These are phyloP conservation scores for Dendroctonus ponderosae DNA, from an alignment of 1,140 invertebrate genomes.

Conservation along the genomic window DNA sequence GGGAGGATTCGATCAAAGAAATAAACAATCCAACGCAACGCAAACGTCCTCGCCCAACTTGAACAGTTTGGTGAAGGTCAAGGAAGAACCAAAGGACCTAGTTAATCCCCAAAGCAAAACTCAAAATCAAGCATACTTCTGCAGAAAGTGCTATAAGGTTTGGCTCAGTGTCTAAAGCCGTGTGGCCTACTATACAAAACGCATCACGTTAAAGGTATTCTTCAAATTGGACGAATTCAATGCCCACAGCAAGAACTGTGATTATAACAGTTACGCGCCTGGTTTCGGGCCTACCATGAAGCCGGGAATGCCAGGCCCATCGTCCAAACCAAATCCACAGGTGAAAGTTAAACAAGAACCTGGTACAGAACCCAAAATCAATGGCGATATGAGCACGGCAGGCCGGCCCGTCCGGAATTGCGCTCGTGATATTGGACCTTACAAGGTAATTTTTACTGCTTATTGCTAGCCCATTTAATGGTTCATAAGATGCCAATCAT, in stretches of 20 bases:
- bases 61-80: conserved; percentile 32
- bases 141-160: conserved; percentile 48
- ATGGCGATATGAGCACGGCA: conserved; percentile 35
- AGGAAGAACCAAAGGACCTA: conserved; percentile 40
- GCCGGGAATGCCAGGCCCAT: background rate
- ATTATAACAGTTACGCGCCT: conserved; percentile 30
- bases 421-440: conserved; percentile 42
- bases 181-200: background rate
- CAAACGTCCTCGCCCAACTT: background rate
- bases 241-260: conserved; percentile 45
- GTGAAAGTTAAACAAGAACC: conserved; percentile 17
- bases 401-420: conserved; percentile 45
- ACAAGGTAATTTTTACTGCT: conserved; percentile 32
- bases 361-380: conserved; percentile 8
- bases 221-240: conserved; percentile 50
- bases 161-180: too few relatives aligned
- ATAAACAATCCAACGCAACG: background rate
- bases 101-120: conserved; percentile 34
- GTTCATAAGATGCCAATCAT: too few relatives aligned
- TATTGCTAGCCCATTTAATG: too few relatives aligned
- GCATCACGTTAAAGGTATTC: conserved; percentile 39
- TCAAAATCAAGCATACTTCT: conserved; percentile 48
- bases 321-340: background rate
- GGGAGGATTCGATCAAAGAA: conserved; percentile 24
- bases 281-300: conserved; percentile 2